Evolutionary conservation across 2,888 invertebrate species (phyloP).

Genomic region (Disparrhopalites patrizii): DNA sequence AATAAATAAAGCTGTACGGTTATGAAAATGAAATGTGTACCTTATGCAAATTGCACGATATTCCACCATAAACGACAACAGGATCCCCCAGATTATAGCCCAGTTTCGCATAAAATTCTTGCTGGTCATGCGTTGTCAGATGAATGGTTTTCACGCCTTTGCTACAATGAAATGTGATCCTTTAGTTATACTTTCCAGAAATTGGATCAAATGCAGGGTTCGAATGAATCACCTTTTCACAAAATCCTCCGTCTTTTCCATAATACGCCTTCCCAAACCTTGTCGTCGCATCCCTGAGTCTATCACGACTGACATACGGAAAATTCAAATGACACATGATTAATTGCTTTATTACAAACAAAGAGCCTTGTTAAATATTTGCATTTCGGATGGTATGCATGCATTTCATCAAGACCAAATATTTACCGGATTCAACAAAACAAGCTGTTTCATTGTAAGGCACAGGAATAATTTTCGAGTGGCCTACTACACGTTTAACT

Average conservation of each 20-base stretch:
- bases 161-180: constrained; percentile 33
- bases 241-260: constrained; percentile 71
- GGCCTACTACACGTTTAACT: constrained; percentile 63
- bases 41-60: constrained; percentile 23
- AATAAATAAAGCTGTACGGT: background rate
- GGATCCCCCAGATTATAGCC: constrained; percentile 50
- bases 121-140: constrained; percentile 50
- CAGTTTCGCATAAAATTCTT: constrained; percentile 50
- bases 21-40: background rate
- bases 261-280: constrained; percentile 70
- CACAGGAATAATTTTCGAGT: constrained; percentile 72
- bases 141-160: constrained; percentile 49
- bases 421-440: constrained; percentile 69
- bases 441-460: constrained; percentile 67
- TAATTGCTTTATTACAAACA: background rate
- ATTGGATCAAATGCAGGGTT: background rate
- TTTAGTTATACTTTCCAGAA: background rate
- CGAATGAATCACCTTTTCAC: constrained; percentile 54
- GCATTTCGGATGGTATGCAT: background rate
- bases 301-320: constrained; percentile 62
- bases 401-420: background rate
- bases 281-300: constrained; percentile 64
- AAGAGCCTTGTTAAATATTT: background rate
- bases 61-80: constrained; percentile 41
- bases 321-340: constrained; percentile 7